Evolutionary conservation across 1,140 invertebrate species (phyloP).

Genomic region (Drosophila nebulosa): DNA sequence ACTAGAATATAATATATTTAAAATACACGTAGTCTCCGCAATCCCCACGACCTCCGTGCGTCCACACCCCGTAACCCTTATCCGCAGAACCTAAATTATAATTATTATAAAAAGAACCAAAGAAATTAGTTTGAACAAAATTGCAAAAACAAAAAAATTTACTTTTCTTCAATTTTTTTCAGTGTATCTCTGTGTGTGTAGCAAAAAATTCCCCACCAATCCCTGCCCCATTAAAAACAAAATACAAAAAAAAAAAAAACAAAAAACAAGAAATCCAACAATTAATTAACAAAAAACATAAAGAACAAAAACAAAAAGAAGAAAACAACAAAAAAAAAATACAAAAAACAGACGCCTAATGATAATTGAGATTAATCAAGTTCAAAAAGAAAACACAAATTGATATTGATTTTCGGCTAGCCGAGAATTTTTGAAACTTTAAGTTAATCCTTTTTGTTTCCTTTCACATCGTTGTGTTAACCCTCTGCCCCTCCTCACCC

Average conservation of each 20-base stretch:
- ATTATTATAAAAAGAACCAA: background rate
- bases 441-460: background rate
- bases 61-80: background rate
- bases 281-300: slow-evolving; percentile 19
- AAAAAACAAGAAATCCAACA: slow-evolving; percentile 11
- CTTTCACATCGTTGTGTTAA: background rate
- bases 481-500: background rate
- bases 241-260: slow-evolving; percentile 19
- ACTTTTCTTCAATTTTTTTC: slow-evolving; percentile 73
- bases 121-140: background rate
- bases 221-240: slow-evolving; percentile 30
- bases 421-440: background rate
- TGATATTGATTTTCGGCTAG: slow-evolving; percentile 7
- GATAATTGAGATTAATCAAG: slow-evolving; percentile 1
- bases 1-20: background rate
- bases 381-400: background rate
- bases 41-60: background rate
- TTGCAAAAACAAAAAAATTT: slow-evolving; percentile 32
- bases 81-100: background rate
- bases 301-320: slow-evolving; percentile 2
- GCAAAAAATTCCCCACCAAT: slow-evolving; percentile 48
- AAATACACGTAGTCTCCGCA: background rate
- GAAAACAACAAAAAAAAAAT: background rate
- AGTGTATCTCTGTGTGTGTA: slow-evolving; percentile 76
- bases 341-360: background rate